A percentile compares a stretch with the other conserved stretches of the same genome.
Conservation (phyloP, 2,888 invertebrate genomes). For the Belgica antarctica region DNA sequence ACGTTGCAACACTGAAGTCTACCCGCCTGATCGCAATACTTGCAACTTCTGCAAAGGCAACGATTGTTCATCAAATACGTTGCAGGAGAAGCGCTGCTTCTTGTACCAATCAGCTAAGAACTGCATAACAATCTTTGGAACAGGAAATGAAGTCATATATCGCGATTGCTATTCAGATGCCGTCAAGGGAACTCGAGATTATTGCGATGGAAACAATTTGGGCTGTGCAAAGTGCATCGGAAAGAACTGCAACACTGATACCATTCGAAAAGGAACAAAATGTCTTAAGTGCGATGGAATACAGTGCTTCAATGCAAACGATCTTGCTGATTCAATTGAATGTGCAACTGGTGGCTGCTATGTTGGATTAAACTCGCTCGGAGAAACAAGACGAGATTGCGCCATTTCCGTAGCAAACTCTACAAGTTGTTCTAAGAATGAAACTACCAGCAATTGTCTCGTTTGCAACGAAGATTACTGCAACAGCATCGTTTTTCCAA, state of each 20-base stretch:
- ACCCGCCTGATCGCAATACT: constrained; percentile 7
- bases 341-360: constrained; percentile 18
- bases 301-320: neutral
- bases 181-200: neutral
- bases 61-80: neutral
- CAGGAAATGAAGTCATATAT: constrained; percentile 13
- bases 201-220: constrained; percentile 3
- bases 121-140: constrained; percentile 26
- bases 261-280: neutral
- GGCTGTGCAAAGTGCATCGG: constrained; percentile 20
- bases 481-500: constrained; percentile 8
- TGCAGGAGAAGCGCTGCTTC: neutral
- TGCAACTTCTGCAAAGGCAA: constrained; percentile 8
- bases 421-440: neutral
- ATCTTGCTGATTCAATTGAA: constrained; percentile 16
- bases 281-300: constrained; percentile 27
- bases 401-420: neutral
- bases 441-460: neutral
- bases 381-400: constrained; percentile 20
- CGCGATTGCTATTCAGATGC: constrained; percentile 15
- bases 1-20: constrained; percentile 4
- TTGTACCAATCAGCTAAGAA: neutral
- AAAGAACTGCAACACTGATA: constrained; percentile 1
- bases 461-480: constrained; percentile 31
- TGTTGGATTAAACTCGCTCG: constrained; percentile 3